A percentile compares a stretch with the other conserved stretches of the same genome.
Evolutionary conservation across 2,888 invertebrate species (phyloP).

Genomic region (Eupithecia inturbata): DNA sequence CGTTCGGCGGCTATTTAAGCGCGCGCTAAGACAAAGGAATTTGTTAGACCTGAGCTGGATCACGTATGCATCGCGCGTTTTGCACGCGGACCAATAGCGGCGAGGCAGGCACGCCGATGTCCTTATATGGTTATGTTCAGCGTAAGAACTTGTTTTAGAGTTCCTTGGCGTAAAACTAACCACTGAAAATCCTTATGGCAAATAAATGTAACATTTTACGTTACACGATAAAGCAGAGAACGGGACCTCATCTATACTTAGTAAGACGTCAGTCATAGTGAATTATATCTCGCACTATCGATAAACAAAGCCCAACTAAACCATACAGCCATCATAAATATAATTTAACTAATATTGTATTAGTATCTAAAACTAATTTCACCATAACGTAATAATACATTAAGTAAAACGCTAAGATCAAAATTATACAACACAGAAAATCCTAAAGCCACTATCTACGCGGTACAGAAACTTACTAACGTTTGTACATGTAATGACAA

Average conservation of each 20-base stretch:
- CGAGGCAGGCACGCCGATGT: too few species aligned
- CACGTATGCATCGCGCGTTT: too few species aligned
- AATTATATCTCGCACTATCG: not conserved
- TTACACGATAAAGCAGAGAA: not conserved
- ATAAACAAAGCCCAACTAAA: not conserved
- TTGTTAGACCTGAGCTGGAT: too few species aligned
- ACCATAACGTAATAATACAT: conserved; percentile 57
- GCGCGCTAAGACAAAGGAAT: too few species aligned
- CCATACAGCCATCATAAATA: conserved; percentile 25
- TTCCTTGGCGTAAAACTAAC: too few species aligned
- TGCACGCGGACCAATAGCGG: too few species aligned
- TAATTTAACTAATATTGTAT: conserved; percentile 58
- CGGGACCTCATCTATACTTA: not conserved
- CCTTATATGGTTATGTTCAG: too few species aligned
- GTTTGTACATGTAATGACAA: conserved; percentile 60
- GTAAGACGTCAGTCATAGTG: not conserved
- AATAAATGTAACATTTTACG: too few species aligned
- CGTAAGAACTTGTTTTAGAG: too few species aligned
- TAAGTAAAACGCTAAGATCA: conserved; percentile 54
- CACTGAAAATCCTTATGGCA: too few species aligned
- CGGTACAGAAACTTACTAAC: not conserved
- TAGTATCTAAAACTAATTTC: conserved; percentile 53
- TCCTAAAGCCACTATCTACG: not conserved
- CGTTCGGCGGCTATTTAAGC: too few species aligned
- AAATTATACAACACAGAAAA: conserved; percentile 65